A percentile compares a stretch with the other conserved stretches of the same genome.
Conservation (phyloP, 2,113 vertebrate genomes). For the Caranx ignobilis region DNA sequence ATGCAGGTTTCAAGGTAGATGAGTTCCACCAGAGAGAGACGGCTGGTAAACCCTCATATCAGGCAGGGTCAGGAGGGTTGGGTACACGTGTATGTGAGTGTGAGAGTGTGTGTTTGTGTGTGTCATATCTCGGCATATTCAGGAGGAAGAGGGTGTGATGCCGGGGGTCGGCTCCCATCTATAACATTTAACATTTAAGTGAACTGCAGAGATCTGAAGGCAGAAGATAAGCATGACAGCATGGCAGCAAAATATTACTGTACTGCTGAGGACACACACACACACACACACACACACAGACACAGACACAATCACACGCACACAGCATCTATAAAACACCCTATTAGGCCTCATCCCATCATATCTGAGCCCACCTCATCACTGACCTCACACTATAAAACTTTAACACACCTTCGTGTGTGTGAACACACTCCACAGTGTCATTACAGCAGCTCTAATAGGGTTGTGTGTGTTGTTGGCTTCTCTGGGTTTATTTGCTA, state of each 20-base stretch:
- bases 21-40: constrained; percentile 62
- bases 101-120: constrained; percentile 16
- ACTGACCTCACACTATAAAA: constrained; percentile 77
- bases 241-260: constrained; percentile 28
- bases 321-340: constrained; percentile 69
- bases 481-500: constrained; percentile 78
- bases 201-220: constrained; percentile 56
- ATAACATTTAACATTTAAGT: constrained; percentile 65
- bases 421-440: constrained; percentile 67
- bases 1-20: constrained; percentile 56
- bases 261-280: constrained; percentile 41
- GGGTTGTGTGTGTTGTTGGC: constrained; percentile 61
- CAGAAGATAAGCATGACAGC: constrained; percentile 52
- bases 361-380: constrained; percentile 79
- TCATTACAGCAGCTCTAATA: constrained; percentile 76
- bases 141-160: constrained; percentile 30
- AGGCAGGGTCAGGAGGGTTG: constrained; percentile 60
- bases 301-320: constrained; percentile 53
- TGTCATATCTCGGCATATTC: constrained; percentile 38
- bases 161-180: constrained; percentile 34
- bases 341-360: constrained; percentile 79
- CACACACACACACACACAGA: constrained; percentile 18
- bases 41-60: constrained; percentile 67
- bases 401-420: constrained; percentile 76
- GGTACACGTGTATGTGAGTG: not conserved